Base-by-base conservation (phyloP, 2,113 vertebrate species). In the Hippocampus abdominalis region DNA sequence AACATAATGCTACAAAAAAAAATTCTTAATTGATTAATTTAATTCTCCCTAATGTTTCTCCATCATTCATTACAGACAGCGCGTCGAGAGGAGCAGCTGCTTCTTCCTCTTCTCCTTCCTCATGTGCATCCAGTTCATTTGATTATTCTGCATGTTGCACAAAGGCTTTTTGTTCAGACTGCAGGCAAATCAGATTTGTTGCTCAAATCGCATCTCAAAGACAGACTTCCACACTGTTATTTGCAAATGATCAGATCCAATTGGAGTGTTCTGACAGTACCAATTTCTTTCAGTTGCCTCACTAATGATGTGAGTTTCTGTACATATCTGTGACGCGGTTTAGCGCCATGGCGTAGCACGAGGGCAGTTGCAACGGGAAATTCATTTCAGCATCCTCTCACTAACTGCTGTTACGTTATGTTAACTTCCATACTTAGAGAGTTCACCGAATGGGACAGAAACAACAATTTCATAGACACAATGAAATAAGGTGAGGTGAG, bases 11-110 rank as follows among this genome's bases (percentile, higher is more conserved):
- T n/a, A 39, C n/a, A 10, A 64, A 64, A 39, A 53, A 36, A 6
- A n/a, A n/a, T n/a, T 54, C 32, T 53, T 53, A 67, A 67, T 49
- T 21, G 27, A 67, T 67, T 67, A 53, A 67, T 67, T 67, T 1
- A 4, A 66, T 29, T 53, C 8, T 67, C 29, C 20, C 9, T 53
- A 32, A 66, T 53, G 29, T 39, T 29, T 67, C 65, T 39, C 11
- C 4, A 53, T 51, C 25, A n/a, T 29, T 49, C 18, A 32, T 66
- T 54, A 39, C 20, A 53, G 29, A 67, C 46, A 36, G 10, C 27
- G 23, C 53, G 48, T 36, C 48, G 15, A 36, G 27, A 15, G 49
- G 18, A 67, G 49, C 65, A 53, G 65, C 65, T 67, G 65, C 27
- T 67, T 36, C 48, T 23, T 54, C 12, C 49, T 67, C 49, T 49